Conservation (phyloP, 2,888 invertebrate genomes). For the Harmothoe impar region DNA sequence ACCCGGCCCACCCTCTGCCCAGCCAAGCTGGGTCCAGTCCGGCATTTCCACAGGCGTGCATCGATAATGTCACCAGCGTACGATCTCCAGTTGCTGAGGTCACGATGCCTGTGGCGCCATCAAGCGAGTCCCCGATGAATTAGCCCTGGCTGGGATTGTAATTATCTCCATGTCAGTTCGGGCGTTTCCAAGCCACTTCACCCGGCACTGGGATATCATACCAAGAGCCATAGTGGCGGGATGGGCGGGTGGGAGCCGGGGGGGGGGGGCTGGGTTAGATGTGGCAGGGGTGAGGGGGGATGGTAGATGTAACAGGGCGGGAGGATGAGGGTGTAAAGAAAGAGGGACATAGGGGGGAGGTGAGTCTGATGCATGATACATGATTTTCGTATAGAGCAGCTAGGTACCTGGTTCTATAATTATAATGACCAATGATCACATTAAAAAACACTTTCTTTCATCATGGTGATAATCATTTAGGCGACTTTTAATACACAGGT, state of each 20-base stretch:
- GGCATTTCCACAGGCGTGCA: not conserved
- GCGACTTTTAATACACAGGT: too few species aligned
- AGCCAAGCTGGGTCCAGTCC: not conserved
- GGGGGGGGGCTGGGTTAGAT: not conserved
- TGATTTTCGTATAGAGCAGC: too few species aligned
- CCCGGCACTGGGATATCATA: not conserved
- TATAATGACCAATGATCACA: too few species aligned
- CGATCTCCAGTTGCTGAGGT: not conserved
- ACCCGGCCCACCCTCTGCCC: not conserved
- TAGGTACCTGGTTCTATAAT: too few species aligned
- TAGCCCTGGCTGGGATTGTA: not conserved
- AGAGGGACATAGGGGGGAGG: too few species aligned
- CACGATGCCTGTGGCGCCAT: not conserved
- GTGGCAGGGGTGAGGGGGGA: not conserved
- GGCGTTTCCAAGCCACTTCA: conserved; percentile 13
- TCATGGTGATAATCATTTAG: too few species aligned
- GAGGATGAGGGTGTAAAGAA: too few species aligned
- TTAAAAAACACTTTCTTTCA: too few species aligned
- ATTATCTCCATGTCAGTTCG: conserved; percentile 17
- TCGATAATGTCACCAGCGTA: conserved; percentile 29
- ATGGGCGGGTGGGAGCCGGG: not conserved
- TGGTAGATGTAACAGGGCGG: not conserved
- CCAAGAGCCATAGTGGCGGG: too few species aligned
- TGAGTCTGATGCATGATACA: too few species aligned
- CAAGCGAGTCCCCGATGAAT: not conserved